These are phyloP conservation scores for Aphrophora alni DNA, from an alignment of 2,888 invertebrate genomes.

Conservation along the genomic window DNA sequence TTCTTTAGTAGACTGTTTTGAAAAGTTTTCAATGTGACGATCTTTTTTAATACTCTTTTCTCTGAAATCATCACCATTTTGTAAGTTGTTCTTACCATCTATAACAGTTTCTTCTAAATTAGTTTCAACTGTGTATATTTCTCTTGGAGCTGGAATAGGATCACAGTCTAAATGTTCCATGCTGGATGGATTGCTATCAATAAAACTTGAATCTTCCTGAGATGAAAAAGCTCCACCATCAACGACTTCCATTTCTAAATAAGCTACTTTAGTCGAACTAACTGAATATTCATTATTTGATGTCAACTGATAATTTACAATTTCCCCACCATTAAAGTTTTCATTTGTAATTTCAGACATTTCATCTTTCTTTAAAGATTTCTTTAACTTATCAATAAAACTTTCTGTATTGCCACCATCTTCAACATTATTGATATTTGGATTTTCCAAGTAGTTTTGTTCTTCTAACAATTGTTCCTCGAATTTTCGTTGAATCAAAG, in stretches of 20 bases:
- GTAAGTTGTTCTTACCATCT: not conserved
- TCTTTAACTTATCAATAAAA: slow-evolving; percentile 36
- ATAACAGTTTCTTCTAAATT: not conserved
- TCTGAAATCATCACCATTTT: not conserved
- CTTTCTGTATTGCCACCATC: slow-evolving; percentile 45
- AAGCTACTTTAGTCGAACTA: slow-evolving; percentile 39
- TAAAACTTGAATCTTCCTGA: slow-evolving; percentile 37
- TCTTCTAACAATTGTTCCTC: slow-evolving; percentile 56
- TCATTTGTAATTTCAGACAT: slow-evolving; percentile 53
- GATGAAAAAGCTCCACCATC: slow-evolving; percentile 49
- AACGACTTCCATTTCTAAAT: slow-evolving; percentile 45
- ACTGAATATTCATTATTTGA: slow-evolving; percentile 23
- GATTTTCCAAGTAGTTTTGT: slow-evolving; percentile 57
- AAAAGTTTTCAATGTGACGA: not conserved
- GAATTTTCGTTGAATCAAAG: slow-evolving; percentile 75
- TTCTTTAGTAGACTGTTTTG: not conserved
- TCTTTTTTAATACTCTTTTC: not conserved
- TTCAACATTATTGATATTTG: slow-evolving; percentile 52
- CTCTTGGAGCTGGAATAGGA: slow-evolving; percentile 30
- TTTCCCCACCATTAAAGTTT: slow-evolving; percentile 52
- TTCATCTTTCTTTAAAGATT: slow-evolving; percentile 29
- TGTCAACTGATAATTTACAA: slow-evolving; percentile 25
- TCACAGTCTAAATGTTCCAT: slow-evolving; percentile 35
- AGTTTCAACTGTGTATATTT: not conserved
- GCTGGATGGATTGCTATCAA: slow-evolving; percentile 36